Evolutionary conservation across 2,888 invertebrate genomes (phyloP), one percentile per base, ranked within the genome.

Genomic region (Lochmaea crataegi): DNA sequence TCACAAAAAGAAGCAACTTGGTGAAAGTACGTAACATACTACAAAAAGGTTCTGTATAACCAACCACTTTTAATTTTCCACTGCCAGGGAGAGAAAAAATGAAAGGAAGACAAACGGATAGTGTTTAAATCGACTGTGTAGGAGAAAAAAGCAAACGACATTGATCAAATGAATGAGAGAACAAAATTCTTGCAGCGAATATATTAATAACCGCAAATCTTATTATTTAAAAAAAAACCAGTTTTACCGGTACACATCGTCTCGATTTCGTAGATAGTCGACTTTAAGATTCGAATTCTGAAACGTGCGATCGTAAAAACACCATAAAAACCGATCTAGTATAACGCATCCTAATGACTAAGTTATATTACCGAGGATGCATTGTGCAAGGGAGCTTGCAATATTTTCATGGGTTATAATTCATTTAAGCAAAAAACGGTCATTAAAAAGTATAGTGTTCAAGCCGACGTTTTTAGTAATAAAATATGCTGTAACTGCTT

Each of bases 291-390:
- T 79, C 79, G 77, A 79, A 78, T 77, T 80, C 80, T 78, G 80
- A 80, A 82, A 79, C 80, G 74, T 79, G 73, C 76, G 77, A 78
- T 83, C 83, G 83, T 83, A 83, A 83, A 83, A 83, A 82, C 80
- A 79, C 76, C 82, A 83, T 83, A 83, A 83, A 83, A 83, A 80
- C 81, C 83, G 82, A 83, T 83, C 83, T 83, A 83, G 80, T 83
- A 83, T 83, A 83, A 83, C 82, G 80, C 82, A 81, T 82, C 81
- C 82, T 82, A 83, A 83, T 82, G 82, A 79, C 81, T 78, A 80
- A 81, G 83, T 83, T 82, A 82, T 82, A 82, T 81, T 83, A 81
- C 82, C 79, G 68, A 65, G 67, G 77, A 78, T 75, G 82, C 81
- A 82, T 81, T 79, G 80, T 80, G 79, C 80, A 76, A 70, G 69